A percentile compares a stretch with the other conserved stretches of the same genome.
Conservation (phyloP, 1,140 invertebrate species). For the Leptinotarsa texana region DNA sequence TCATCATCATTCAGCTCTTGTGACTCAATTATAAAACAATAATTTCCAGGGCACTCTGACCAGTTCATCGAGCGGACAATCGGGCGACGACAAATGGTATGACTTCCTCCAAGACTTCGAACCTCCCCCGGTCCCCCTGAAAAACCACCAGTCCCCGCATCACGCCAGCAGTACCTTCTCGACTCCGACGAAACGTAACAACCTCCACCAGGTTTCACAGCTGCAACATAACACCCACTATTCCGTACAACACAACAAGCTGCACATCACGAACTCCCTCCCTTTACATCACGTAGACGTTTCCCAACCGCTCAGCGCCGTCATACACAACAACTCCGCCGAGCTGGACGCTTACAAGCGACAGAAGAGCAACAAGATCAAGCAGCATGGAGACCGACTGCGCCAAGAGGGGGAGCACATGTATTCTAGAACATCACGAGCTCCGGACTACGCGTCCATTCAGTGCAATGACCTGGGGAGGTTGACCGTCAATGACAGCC, state of each 20-base stretch:
- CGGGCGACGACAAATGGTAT: slow-evolving; percentile 69
- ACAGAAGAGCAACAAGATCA: slow-evolving; percentile 56
- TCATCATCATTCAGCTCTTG: too few species aligned
- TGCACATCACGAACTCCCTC: slow-evolving; percentile 56
- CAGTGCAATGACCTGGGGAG: slow-evolving; percentile 45
- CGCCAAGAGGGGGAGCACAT: slow-evolving; percentile 35
- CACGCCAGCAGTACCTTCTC: slow-evolving; percentile 50
- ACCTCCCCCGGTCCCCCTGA: slow-evolving; percentile 41
- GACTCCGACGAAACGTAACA: slow-evolving; percentile 52
- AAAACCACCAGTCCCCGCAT: slow-evolving; percentile 37
- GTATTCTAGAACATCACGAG: slow-evolving; percentile 1
- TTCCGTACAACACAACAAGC: slow-evolving; percentile 51
- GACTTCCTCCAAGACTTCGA: slow-evolving; percentile 49
- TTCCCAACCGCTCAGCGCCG: slow-evolving; percentile 51
- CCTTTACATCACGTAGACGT: slow-evolving; percentile 55
- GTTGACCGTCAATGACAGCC: slow-evolving; percentile 57
- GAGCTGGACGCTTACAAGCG: slow-evolving; percentile 56
- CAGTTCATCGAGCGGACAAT: slow-evolving; percentile 68
- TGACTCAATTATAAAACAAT: background rate
- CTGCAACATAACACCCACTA: slow-evolving; percentile 49
- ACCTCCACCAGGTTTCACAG: slow-evolving; percentile 36
- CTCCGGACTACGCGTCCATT: slow-evolving; percentile 30
- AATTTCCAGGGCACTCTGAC: slow-evolving; percentile 61
- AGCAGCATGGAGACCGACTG: slow-evolving; percentile 55
- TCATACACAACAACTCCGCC: slow-evolving; percentile 46